These are phyloP conservation scores for Sinelater perroti DNA, from an alignment of 2,888 invertebrate genomes.

Conservation along the genomic window DNA sequence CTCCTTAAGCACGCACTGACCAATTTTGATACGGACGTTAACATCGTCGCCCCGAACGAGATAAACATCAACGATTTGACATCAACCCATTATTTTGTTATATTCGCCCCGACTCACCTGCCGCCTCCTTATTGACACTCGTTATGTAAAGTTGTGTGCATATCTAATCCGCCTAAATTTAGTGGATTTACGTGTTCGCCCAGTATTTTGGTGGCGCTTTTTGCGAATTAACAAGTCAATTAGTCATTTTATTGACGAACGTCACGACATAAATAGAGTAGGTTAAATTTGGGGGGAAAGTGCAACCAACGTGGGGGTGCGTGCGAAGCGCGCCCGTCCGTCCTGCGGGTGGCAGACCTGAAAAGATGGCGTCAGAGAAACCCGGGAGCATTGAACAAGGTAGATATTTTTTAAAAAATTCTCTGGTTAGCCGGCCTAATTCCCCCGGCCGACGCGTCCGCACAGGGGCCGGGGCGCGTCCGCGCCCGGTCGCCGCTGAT, in stretches of 20 bases:
- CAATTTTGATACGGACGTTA: slow-evolving; percentile 26
- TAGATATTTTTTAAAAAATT: slow-evolving; percentile 55
- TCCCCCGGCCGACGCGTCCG: background rate
- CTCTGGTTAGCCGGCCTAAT: background rate
- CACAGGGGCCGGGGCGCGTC: background rate
- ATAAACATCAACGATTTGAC: no score
- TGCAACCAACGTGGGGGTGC: slow-evolving; percentile 17
- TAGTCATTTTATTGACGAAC: slow-evolving; percentile 43
- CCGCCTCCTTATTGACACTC: slow-evolving; percentile 12
- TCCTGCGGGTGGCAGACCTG: slow-evolving; percentile 52
- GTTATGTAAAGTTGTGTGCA: slow-evolving; percentile 30
- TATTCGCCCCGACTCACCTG: slow-evolving; percentile 2
- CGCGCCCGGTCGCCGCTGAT: background rate
- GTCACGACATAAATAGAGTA: slow-evolving; percentile 42
- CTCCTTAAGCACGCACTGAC: slow-evolving; percentile 9
- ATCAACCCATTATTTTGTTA: slow-evolving; percentile 5
- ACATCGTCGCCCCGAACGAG: slow-evolving; percentile 15
- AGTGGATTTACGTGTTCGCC: slow-evolving; percentile 27
- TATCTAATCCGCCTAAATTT: slow-evolving; percentile 36
- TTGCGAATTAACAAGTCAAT: slow-evolving; percentile 39
- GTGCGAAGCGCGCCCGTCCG: no score
- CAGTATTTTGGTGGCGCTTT: slow-evolving; percentile 38
- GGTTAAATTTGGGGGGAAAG: slow-evolving; percentile 40
- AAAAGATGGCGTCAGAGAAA: slow-evolving; percentile 74
- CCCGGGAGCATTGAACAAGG: slow-evolving; percentile 70